These are phyloP conservation scores for Mus minutoides DNA, from an alignment of 2,797 vertebrate species.

Conservation along the genomic window DNA sequence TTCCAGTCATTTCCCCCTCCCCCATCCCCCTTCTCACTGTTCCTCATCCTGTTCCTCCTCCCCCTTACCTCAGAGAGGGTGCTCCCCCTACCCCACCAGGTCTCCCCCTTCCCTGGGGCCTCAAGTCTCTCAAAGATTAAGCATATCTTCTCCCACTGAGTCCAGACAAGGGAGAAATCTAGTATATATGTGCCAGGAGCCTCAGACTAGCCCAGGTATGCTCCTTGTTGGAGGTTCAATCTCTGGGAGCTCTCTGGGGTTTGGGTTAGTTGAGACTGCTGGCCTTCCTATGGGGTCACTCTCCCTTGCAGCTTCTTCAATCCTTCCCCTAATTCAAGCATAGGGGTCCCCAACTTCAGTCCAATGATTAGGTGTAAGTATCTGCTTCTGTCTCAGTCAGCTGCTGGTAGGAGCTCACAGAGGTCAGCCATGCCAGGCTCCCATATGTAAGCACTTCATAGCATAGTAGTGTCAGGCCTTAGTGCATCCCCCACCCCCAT, in stretches of 20 bases:
- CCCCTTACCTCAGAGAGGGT: neutral
- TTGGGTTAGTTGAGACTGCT: neutral
- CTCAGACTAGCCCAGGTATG: neutral
- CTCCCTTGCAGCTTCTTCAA: neutral
- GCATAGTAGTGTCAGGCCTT: neutral
- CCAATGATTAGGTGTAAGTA: neutral
- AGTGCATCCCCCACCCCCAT: neutral
- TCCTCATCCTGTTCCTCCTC: neutral
- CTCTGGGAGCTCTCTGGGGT: neutral
- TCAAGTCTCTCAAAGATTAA: neutral
- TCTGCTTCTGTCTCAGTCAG: neutral
- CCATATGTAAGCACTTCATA: neutral
- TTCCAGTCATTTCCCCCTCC: neutral
- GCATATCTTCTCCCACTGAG: neutral
- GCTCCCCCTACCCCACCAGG: neutral
- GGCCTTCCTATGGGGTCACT: rapidly evolving
- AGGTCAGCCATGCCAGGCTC: neutral
- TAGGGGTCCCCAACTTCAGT: neutral
- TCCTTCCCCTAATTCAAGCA: neutral
- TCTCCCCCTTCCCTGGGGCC: neutral
- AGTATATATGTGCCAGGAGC: neutral
- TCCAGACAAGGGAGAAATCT: neutral
- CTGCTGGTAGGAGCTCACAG: neutral
- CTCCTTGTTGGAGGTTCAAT: neutral
- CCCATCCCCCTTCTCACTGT: neutral